These are phyloP conservation scores for Cyprinella venusta DNA, from an alignment of 2,797 vertebrate species.

Conservation along the genomic window DNA sequence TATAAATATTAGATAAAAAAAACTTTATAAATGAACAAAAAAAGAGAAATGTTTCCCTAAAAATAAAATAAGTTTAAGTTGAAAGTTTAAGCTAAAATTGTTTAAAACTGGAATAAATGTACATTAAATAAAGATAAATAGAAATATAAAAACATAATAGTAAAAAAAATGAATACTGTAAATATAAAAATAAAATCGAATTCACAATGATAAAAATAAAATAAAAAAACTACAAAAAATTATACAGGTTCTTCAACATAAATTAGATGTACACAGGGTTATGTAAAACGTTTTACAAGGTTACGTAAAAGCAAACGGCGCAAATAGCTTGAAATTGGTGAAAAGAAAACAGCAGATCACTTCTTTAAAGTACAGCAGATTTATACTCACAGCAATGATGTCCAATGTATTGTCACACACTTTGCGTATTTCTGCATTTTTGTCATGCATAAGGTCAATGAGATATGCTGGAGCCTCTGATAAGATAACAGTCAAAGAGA, in stretches of 20 bases:
- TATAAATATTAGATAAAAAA: background rate
- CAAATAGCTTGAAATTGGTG: background rate
- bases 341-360: background rate
- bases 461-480: slow-evolving; percentile 90
- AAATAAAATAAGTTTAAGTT: background rate
- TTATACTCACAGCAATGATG: slow-evolving; percentile 88
- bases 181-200: background rate
- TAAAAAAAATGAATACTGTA: background rate
- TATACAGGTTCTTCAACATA: background rate
- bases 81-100: background rate
- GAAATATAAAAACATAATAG: background rate
- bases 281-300: no score
- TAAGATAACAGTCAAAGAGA: slow-evolving; percentile 59
- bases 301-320: background rate
- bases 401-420: slow-evolving; percentile 93
- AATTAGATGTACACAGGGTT: background rate
- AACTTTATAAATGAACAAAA: background rate
- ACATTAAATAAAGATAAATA: background rate
- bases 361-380: background rate
- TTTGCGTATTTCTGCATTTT: slow-evolving; percentile 89
- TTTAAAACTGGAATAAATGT: background rate
- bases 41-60: no score
- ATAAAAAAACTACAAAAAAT: background rate
- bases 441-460: slow-evolving; percentile 93
- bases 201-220: background rate